Evolutionary conservation across 2,113 vertebrate genomes (phyloP).

Genomic region (Rattus rattus): DNA sequence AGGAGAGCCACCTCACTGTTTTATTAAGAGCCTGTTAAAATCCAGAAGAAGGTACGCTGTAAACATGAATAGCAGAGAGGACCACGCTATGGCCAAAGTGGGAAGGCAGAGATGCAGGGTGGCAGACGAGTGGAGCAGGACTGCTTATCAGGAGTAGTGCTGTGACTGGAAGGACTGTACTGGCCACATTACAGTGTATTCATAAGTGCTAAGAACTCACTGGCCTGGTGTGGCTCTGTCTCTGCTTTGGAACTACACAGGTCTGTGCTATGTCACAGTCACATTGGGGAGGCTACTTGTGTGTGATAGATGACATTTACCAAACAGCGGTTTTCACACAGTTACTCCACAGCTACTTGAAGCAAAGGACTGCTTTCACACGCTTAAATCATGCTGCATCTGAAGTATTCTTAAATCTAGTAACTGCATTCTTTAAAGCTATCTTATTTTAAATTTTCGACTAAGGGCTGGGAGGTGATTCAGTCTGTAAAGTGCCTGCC

Average conservation of each 20-base stretch:
- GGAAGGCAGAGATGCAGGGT: neutral
- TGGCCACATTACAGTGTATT: accelerated
- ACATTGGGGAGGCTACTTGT: neutral
- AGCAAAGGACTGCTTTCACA: neutral
- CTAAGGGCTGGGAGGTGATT: neutral
- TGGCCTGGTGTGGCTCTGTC: neutral
- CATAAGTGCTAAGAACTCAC: accelerated
- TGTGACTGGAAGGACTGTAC: too few relatives aligned
- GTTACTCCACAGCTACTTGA: neutral
- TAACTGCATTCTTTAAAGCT: neutral
- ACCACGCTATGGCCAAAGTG: accelerated
- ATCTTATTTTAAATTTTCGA: neutral
- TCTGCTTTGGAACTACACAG: neutral
- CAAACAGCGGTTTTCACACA: neutral
- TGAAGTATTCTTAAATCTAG: neutral
- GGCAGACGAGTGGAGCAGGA: neutral
- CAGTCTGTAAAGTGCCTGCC: too few relatives aligned
- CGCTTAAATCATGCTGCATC: neutral
- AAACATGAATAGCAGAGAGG: neutral
- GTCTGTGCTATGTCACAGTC: accelerated
- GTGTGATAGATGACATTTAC: neutral
- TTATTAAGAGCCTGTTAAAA: neutral
- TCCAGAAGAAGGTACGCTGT: neutral
- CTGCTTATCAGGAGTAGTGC: accelerated
- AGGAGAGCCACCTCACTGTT: accelerated